phyloP scores from a whole-genome alignment of 2,797 vertebrate species.

The Xyrichtys novacula region DNA sequence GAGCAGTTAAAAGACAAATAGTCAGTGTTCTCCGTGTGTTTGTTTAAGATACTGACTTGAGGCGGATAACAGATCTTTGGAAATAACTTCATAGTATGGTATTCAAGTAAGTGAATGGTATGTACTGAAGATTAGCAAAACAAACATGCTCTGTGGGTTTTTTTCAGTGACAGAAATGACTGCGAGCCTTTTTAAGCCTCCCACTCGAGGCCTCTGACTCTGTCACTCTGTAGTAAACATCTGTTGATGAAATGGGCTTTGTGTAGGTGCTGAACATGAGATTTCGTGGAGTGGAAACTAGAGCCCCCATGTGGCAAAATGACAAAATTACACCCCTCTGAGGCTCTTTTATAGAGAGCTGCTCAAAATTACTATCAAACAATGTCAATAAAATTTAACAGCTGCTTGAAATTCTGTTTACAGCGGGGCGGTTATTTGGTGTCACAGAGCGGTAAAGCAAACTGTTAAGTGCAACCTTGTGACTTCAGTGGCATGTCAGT shows the following conservation, averaged over 20 bases:
- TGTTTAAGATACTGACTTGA: too few species aligned
- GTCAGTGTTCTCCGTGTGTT: too few species aligned
- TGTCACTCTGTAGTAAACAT: slow-evolving; percentile 70
- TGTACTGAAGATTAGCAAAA: background rate
- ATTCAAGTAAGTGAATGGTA: background rate
- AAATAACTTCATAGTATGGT: too few species aligned
- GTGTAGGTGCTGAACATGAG: slow-evolving; percentile 41
- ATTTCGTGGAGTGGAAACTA: slow-evolving; percentile 42
- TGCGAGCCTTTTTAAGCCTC: slow-evolving; percentile 45
- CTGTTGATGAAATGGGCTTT: slow-evolving; percentile 75
- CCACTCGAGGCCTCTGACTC: slow-evolving; percentile 48
- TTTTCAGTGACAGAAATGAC: slow-evolving; percentile 39
- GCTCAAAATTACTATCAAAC: slow-evolving; percentile 41
- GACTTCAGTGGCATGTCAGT: slow-evolving; percentile 44
- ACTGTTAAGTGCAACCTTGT: slow-evolving; percentile 32
- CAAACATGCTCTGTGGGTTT: background rate
- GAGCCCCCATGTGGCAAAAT: slow-evolving; percentile 77
- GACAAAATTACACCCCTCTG: slow-evolving; percentile 19
- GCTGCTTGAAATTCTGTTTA: slow-evolving; percentile 19
- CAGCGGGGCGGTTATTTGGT: slow-evolving; percentile 19
- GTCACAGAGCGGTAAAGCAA: slow-evolving; percentile 32
- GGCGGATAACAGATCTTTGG: too few species aligned
- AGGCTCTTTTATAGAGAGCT: slow-evolving; percentile 17
- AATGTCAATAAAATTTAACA: slow-evolving; percentile 48
- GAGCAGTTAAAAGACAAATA: too few species aligned